Base-by-base conservation (phyloP, 2,797 vertebrate genomes). In the Mormyrus hasselquistii region DNA sequence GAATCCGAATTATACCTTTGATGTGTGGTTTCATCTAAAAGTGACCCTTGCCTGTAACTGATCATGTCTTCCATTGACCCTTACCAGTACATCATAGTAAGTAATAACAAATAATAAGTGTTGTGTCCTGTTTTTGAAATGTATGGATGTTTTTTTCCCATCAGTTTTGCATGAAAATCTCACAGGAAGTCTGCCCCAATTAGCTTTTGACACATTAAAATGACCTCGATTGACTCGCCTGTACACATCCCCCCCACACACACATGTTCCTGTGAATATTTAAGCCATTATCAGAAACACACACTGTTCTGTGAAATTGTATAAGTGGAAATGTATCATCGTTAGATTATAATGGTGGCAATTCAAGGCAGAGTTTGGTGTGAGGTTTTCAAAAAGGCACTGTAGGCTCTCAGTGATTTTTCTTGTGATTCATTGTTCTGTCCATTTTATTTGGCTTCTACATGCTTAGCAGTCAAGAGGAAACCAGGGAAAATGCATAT, bases 71-170 rank as follows among this genome's bases (percentile, higher is more conserved):
- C 96, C 87, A 96, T 96, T 93, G 96, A 97, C 93, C 97, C 97
- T 53, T 97, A 96, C 92, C 96, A 97, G 89, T 96, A 97, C 90
- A 99, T 99, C 91, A 97, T 97, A 92, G 98, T 99, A 93, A 98
- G 98, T 98, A 59, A 62, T 55, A 53, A 57, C 53, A 55, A n/a
- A n/a, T n/a, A n/a, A n/a, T n/a, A 79, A 44, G 38, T 79, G 38
- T 73, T 73, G 29, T 73, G 5, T 44, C 16, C 59, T 62, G 59
- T n/a, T 79, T 79, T 38, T 44, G 16, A 79, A 44, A 79, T 47
- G 34, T 47, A 79, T 44, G 6, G 73, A 41, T 47, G 38, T n/a
- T 84, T 49, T 84, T 41, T 22, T 22, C 8, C 4, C 47, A 44
- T 50, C 41, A 49, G 41, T 25, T n/a, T n/a, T 49, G 19, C 9